phyloP scores from a whole-genome alignment of 2,797 vertebrate genomes.

The Botia kubotai region DNA sequence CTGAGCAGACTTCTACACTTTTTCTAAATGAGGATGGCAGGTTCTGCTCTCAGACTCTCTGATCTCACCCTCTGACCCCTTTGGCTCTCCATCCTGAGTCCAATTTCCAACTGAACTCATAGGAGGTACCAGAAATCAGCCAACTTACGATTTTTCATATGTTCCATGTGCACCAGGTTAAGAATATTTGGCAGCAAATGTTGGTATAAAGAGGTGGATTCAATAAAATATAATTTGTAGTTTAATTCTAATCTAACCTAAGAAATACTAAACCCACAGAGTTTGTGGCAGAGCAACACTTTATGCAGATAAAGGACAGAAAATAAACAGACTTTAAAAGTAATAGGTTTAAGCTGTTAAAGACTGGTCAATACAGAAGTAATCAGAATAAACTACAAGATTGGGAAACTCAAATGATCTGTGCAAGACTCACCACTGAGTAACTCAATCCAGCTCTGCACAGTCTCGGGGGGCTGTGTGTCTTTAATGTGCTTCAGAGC shows the following conservation, averaged over 20 bases:
- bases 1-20: conserved; percentile 35
- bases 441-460: conserved; percentile 97
- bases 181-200: not conserved
- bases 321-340: not conserved
- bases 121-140: conserved; percentile 13
- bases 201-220: not conserved
- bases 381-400: not conserved
- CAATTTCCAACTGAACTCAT: conserved; percentile 30
- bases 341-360: not conserved
- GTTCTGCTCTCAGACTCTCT: conserved; percentile 39
- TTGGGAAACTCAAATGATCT: not conserved
- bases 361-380: not conserved
- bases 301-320: not conserved
- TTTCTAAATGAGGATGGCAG: conserved; percentile 23
- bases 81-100: conserved; percentile 22
- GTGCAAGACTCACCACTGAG: conserved; percentile 88
- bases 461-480: conserved; percentile 94
- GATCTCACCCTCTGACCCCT: conserved; percentile 47
- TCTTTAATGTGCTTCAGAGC: conserved; percentile 97
- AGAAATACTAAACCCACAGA: not conserved
- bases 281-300: not conserved
- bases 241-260: not conserved
- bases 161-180: not conserved
- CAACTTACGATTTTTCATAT: not conserved
- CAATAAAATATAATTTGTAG: not conserved